Conservation (phyloP, 2,113 vertebrate genomes). For the Condylura cristata region DNA sequence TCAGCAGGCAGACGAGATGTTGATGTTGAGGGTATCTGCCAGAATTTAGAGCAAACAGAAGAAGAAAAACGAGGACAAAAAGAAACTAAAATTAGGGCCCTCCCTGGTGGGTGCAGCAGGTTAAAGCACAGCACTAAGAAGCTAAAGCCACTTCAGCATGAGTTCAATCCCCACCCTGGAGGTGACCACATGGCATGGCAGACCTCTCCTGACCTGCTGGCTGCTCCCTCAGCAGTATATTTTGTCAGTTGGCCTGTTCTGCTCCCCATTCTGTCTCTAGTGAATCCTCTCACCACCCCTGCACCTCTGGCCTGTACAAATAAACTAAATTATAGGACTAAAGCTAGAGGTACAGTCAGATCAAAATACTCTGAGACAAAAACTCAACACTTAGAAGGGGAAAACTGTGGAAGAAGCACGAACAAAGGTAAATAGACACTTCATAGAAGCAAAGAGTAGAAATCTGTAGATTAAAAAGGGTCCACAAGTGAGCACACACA, state of each 20-base stretch:
- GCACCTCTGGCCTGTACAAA: too few relatives aligned
- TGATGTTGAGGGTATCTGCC: not conserved
- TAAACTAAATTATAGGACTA: too few relatives aligned
- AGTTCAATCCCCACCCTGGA: too few relatives aligned
- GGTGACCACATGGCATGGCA: too few relatives aligned
- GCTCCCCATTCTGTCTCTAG: too few relatives aligned
- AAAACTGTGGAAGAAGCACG: not conserved
- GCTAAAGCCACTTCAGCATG: too few relatives aligned
- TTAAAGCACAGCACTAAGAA: too few relatives aligned
- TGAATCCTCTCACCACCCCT: too few relatives aligned
- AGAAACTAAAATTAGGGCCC: not conserved
- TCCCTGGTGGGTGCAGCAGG: too few relatives aligned
- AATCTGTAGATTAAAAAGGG: not conserved
- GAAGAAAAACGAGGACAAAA: not conserved
- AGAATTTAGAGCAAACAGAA: not conserved
- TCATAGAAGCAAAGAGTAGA: not conserved
- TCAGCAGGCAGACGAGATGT: slow-evolving; percentile 17
- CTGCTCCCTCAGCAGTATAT: too few relatives aligned
- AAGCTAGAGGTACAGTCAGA: not conserved
- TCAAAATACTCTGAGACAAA: not conserved
- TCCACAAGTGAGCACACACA: not conserved
- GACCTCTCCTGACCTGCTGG: too few relatives aligned
- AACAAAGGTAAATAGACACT: not conserved
- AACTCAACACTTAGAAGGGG: not conserved
- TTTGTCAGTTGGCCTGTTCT: too few relatives aligned